Evolutionary conservation across 2,113 vertebrate species (phyloP), one percentile per base, ranked within the genome.

Genomic region (Geococcyx californianus): DNA sequence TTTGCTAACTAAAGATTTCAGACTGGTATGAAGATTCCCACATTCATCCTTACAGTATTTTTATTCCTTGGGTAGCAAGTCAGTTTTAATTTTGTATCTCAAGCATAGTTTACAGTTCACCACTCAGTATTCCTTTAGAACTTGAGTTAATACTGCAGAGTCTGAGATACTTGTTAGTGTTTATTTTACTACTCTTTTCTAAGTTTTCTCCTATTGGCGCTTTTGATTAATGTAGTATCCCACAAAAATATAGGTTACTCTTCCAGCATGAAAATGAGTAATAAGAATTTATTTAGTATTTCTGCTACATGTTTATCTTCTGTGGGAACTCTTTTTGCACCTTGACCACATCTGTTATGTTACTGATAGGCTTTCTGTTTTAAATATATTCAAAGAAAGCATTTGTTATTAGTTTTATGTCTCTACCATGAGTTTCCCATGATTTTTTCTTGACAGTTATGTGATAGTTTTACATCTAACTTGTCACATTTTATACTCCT

Each of bases 31-130:
- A 90, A 82, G 26, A 36, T 75, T 87, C 33, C 25, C 40, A 58
- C 40, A 64, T 82, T 75, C 34, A 82, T 49, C 13, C n/a, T 75
- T 79, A 89, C 23, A 36, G 58, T 45, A 67, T 58, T 75, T 74
- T 75, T 64, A 79, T 76, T 72, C 36, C 28, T 87, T 51, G 87
- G 62, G 66, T 59, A 87, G 16, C 13, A 91, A 79, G 60, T 87
- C 34, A 87, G 62, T 78, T 95, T 82, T 78, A 78, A 94, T 96
- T 94, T 94, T 70, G 92, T 85, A 68, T 52, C 60, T 47, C 34
- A 84, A 82, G 26, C 7, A 51, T 17, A 55, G 38, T 55, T 90
- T 84, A n/a, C 56, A 76, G 60, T 69, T 86, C 59, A 62, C 24
- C 21, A 54, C 17, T 86, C 3, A 40, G 26, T 52, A 73, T 92